Base-by-base conservation (phyloP, 2,888 invertebrate species). In the Nematopogon swammerdamellus region DNA sequence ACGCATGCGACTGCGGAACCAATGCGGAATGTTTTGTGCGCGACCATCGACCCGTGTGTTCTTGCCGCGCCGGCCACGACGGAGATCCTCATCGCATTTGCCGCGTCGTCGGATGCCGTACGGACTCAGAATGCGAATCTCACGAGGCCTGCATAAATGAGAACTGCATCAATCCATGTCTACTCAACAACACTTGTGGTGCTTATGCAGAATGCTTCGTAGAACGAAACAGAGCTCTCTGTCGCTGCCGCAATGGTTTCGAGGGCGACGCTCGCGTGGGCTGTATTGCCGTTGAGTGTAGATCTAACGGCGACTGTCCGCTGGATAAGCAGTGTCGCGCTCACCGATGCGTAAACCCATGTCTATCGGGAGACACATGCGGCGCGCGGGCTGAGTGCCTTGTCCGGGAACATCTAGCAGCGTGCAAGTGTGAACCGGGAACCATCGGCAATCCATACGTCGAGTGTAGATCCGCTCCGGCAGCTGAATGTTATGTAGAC, bases 281-380 rank as follows among this genome's bases (percentile, higher is more conserved):
- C 53, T 92, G 93, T 64, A 81, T 83, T 55, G 83, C 91, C 46
- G 86, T 93, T 52, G 95, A 92, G 52, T 95, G 95, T 64, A 83
- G 87, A 61, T 88, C 90, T 44, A 92, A 93, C 66, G 89, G 89
- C 55, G 94, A 95, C 62, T 95, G 95, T 65, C 92, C 95, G 10
- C 77, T 82, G 46, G 91, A 95, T 63, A 86, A 90, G 64, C 87
- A 91, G 60, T 95, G 95, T 65, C 85, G 88, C 58, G 92, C 92
- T 59, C 88, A 88, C 53, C 91, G 92, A 63, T 95, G 95, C 67
- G 83, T 91, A 45, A 87, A 92, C 65, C 92, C 94, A 5, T 95
- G 95, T 63, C 70, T 89, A 4, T 86, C 87, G 52, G 86, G 86
- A 51, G 89, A 89, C 59, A 84, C 84, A 8, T 95, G 95, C 62